Evolutionary conservation across 2,113 vertebrate species (phyloP).

Genomic region (Thymallus thymallus): DNA sequence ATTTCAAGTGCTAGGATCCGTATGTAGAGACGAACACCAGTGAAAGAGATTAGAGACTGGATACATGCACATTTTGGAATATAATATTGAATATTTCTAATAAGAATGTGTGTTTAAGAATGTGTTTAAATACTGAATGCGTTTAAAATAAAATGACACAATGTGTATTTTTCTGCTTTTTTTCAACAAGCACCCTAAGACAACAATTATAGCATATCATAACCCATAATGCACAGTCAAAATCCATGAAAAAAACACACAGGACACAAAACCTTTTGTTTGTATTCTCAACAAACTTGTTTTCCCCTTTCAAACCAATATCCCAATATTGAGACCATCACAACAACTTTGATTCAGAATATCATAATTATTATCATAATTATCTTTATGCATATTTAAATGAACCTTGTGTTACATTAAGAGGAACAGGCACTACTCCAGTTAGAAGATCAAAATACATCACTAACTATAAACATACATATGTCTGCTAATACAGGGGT

Average conservation of each 20-base stretch:
- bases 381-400: slow-evolving; percentile 79
- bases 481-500: slow-evolving; percentile 69
- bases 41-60: no score
- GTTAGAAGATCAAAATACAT: slow-evolving; percentile 78
- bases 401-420: slow-evolving; percentile 74
- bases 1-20: no score
- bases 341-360: slow-evolving; percentile 68
- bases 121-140: no score
- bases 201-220: no score
- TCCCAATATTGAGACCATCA: slow-evolving; percentile 72
- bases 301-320: slow-evolving; percentile 71
- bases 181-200: no score
- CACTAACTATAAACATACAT: slow-evolving; percentile 76
- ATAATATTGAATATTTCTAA: no score
- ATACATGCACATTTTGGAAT: no score
- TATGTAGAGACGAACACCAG: no score
- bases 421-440: slow-evolving; percentile 82
- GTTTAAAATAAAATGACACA: no score
- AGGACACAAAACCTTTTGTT: slow-evolving; percentile 42
- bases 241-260: slow-evolving; percentile 48
- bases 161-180: no score
- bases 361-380: slow-evolving; percentile 64
- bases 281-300: slow-evolving; percentile 68
- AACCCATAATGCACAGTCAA: no score
- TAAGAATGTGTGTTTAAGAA: no score